phyloP scores from a whole-genome alignment of 1,140 invertebrate species.

The Zaprionus kolodkinae region DNA sequence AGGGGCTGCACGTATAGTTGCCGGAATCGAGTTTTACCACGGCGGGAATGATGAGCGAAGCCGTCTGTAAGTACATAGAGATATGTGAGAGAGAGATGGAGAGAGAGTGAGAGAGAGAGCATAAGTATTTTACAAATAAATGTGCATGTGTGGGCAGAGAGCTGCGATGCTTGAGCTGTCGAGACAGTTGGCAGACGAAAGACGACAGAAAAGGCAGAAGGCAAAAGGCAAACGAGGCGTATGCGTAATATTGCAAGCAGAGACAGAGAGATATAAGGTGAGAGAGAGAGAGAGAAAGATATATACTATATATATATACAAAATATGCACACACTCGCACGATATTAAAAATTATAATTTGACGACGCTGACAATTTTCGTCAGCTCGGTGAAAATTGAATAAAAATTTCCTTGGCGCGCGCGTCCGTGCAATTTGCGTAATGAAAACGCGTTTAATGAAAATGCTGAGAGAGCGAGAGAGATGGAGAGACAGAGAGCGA shows the following conservation, averaged over 20 bases:
- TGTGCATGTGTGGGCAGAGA: conserved; percentile 23
- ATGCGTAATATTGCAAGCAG: neutral
- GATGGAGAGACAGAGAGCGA: neutral
- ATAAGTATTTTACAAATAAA: neutral
- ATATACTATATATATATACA: conserved; percentile 17
- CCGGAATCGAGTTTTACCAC: conserved; percentile 82
- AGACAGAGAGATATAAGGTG: neutral
- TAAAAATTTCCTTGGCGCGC: conserved; percentile 44
- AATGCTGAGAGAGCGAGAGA: conserved; percentile 7
- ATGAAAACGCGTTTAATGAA: conserved; percentile 71
- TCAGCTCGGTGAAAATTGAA: conserved; percentile 56
- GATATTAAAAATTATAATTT: conserved; percentile 69
- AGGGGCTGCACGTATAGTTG: conserved; percentile 84
- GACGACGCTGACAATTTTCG: conserved; percentile 67
- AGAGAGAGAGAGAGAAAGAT: neutral
- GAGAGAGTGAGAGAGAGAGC: conserved; percentile 6
- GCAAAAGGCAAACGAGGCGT: conserved; percentile 8
- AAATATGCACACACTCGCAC: conserved; percentile 45
- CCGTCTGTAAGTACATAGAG: conserved; percentile 68
- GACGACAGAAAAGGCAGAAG: neutral
- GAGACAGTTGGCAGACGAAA: conserved; percentile 62
- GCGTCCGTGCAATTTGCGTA: conserved; percentile 61
- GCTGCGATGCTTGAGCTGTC: conserved; percentile 45
- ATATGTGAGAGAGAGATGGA: conserved; percentile 4
- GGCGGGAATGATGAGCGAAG: conserved; percentile 83